phyloP scores from a whole-genome alignment of 2,797 vertebrate genomes.

The Euthynnus affinis region DNA sequence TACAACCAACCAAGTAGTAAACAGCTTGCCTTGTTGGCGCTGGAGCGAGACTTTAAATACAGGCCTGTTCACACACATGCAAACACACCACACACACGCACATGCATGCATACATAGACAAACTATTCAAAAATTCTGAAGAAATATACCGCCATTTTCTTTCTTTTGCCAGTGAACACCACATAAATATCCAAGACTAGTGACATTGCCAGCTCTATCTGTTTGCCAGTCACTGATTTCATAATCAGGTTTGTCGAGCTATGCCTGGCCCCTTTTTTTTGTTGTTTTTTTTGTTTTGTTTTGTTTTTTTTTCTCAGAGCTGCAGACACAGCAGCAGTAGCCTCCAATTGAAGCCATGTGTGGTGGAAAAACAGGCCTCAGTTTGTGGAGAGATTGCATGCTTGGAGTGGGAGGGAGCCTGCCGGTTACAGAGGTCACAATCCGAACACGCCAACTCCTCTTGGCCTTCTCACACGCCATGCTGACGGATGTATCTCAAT shows the following conservation, averaged over 20 bases:
- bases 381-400: slow-evolving; percentile 82
- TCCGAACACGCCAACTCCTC: slow-evolving; percentile 79
- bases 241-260: slow-evolving; percentile 76
- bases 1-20: slow-evolving; percentile 83
- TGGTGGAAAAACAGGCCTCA: slow-evolving; percentile 80
- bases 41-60: slow-evolving; percentile 71
- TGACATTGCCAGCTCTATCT: slow-evolving; percentile 36
- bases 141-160: slow-evolving; percentile 5
- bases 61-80: slow-evolving; percentile 73
- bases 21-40: slow-evolving; percentile 82
- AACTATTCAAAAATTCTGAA: slow-evolving; percentile 9
- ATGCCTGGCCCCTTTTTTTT: slow-evolving; percentile 48
- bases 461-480: slow-evolving; percentile 69
- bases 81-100: slow-evolving; percentile 15
- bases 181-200: slow-evolving; percentile 20
- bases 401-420: slow-evolving; percentile 82
- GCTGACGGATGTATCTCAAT: slow-evolving; percentile 67
- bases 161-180: slow-evolving; percentile 10
- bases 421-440: slow-evolving; percentile 80
- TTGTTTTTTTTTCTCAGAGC: slow-evolving; percentile 33
- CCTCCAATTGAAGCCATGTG: slow-evolving; percentile 85
- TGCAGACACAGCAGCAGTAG: slow-evolving; percentile 76
- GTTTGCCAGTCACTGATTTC: slow-evolving; percentile 69
- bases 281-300: slow-evolving; percentile 6
- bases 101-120: slow-evolving; percentile 21